Base-by-base conservation (phyloP, 2,888 invertebrate species). In the Anaspis maculata region DNA sequence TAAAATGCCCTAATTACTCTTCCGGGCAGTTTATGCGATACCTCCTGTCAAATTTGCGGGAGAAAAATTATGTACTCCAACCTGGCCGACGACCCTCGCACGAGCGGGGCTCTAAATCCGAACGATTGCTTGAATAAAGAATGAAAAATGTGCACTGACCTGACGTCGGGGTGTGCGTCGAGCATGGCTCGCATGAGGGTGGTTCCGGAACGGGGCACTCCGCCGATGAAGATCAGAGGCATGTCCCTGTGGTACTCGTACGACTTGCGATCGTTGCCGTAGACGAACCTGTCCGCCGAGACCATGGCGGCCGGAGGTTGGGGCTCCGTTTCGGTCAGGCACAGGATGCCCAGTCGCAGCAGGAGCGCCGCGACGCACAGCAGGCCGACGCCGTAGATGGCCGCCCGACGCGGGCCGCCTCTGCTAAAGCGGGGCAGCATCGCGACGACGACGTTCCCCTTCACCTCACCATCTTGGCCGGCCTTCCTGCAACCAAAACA, bases 161-260 rank as follows among this genome's bases (percentile, higher is more conserved):
- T 81, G 57, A 97, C 87, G 59, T 89, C 88, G 10, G 92, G 90
- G 75, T 97, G 96, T 43, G 96, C 95, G 69, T 98, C 97, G 54
- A 98, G 72, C 90, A 97, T 92, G 45, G 94, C 95, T 56, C 97
- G 77, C 86, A 95, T 91, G 50, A 97, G 75, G 41, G 97, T 97
- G 25, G 96, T 97, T 32, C 96, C 97, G 30, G 94, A 95, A 52
- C 96, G 79, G 35, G 97, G 97, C 60, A 97, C 92, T 43, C 97
- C 97, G 37, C 96, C 96, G 64, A 97, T 91, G 72, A 95, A 95
- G 64, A 94, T 89, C 51, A 95, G 74, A 52, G 94, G 94, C 83
- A 91, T 87, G 51, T 84, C 78, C 54, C 90, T 76, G 62, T 89
- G 85, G 67, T 87, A 88, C 38, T 76, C 71, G 65, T 81, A 83